phyloP scores from a whole-genome alignment of 2,113 vertebrate genomes.

The Stegastes partitus region DNA sequence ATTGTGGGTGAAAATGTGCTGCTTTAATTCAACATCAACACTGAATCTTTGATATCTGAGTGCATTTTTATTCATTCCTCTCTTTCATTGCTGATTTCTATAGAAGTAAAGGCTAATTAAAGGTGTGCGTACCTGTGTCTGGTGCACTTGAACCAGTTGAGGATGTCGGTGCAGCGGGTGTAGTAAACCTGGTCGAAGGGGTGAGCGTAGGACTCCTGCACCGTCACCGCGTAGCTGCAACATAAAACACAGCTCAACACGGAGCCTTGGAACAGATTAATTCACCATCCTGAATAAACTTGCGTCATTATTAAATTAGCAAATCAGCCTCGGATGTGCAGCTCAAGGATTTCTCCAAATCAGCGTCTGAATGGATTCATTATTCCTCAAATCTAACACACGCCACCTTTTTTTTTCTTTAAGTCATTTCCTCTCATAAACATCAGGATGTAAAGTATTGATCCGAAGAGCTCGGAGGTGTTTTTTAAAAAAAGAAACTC shows the following conservation, averaged over 20 bases:
- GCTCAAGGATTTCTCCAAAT: background rate
- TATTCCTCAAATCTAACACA: no score
- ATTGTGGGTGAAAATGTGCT: no score
- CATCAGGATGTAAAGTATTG: background rate
- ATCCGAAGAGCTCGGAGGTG: background rate
- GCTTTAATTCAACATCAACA: no score
- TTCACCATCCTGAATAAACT: background rate
- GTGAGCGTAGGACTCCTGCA: conserved; percentile 94
- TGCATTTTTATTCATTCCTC: no score
- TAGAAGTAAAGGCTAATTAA: no score
- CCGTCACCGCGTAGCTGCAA: conserved; percentile 91
- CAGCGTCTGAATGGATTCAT: no score
- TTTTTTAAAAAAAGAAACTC: background rate
- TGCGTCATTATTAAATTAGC: background rate
- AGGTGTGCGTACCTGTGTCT: conserved; percentile 86
- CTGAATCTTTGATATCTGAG: no score
- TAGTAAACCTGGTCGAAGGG: conserved; percentile 97
- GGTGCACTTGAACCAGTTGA: conserved; percentile 98
- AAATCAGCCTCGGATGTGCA: background rate
- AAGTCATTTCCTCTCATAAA: no score
- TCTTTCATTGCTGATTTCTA: no score
- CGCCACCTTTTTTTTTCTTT: no score
- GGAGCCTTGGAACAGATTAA: background rate
- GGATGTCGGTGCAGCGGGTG: conserved; percentile 95
- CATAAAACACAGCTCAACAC: background rate